Evolutionary conservation across 2,888 invertebrate species (phyloP), one percentile per base, ranked within the genome.

Genomic region (Panzeria rudis): DNA sequence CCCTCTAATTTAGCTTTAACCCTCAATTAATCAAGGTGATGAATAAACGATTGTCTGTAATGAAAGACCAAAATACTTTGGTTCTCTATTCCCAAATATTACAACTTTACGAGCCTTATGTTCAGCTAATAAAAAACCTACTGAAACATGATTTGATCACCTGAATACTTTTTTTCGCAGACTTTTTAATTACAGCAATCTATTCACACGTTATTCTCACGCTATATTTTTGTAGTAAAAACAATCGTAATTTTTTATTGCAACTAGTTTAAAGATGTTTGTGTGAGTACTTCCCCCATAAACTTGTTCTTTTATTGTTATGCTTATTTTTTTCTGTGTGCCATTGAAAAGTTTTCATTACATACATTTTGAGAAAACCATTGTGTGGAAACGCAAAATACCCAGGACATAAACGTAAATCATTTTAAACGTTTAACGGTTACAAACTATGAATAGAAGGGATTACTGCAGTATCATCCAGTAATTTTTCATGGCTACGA

Each of bases 341-440:
- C 61, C 76, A 76, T 76, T 82, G 76, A 76, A 76, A 76, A 76
- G n/a, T 50, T 73, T 80, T 68, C 15, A 20, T 52, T 56, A 38
- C 80, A 73, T 59, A 62, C 20, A 35, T 72, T 73, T 64, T 47
- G 35, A n/a, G 32, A 8, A 64, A 62, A 64, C 50, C 64, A 66
- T 66, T 73, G 72, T 82, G 64, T 71, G 23, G 29, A 20, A 32
- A 62, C 54, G 54, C 56, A 71, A 56, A 69, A 73, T 38, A 52
- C n/a, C 47, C 61, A 69, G 78, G 52, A 75, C 20, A 78, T 61
- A 78, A 82, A 66, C 82, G 82, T 82, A 78, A 82, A 85, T 85
- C 84, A 85, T 85, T 68, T 85, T 56, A 78, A 81, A 38, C 50
- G 73, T 78, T 85, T 47, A 71, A 35, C n/a, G 47, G 54, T 20